phyloP scores from a whole-genome alignment of 2,113 vertebrate genomes.

The Nipponia nippon region DNA sequence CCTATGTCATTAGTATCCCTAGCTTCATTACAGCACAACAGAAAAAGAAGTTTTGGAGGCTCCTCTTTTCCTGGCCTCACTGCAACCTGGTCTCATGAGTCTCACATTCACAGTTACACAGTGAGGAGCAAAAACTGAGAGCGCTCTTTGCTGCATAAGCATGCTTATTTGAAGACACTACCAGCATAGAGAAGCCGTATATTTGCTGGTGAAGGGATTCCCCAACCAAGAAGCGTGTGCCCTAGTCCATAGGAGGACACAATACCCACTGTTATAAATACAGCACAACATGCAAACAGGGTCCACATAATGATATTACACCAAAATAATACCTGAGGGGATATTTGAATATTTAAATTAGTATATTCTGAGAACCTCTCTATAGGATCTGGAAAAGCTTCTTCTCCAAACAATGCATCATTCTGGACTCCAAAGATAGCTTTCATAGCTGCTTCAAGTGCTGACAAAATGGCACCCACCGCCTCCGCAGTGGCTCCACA shows the following conservation, averaged over 20 bases:
- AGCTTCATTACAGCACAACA: neutral
- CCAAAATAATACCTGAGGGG: neutral
- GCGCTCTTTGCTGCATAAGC: neutral
- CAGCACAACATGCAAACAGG: neutral
- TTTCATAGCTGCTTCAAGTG: neutral
- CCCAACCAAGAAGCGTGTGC: neutral
- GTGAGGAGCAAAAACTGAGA: neutral
- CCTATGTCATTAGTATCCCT: neutral
- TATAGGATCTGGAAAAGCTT: neutral
- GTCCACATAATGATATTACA: neutral
- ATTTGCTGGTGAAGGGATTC: neutral
- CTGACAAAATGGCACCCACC: neutral
- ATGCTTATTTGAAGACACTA: neutral
- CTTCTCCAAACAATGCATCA: neutral
- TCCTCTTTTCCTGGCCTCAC: neutral
- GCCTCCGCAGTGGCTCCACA: rapidly evolving
- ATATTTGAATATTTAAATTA: neutral
- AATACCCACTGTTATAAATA: neutral
- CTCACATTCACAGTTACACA: neutral
- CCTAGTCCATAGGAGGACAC: neutral
- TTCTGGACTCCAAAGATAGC: neutral
- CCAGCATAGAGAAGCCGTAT: rapidly evolving
- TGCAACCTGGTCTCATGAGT: neutral
- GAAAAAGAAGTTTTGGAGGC: neutral
- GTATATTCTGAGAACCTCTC: neutral